These are phyloP conservation scores for Crax fasciolata DNA, from an alignment of 2,797 vertebrate species.

Conservation along the genomic window DNA sequence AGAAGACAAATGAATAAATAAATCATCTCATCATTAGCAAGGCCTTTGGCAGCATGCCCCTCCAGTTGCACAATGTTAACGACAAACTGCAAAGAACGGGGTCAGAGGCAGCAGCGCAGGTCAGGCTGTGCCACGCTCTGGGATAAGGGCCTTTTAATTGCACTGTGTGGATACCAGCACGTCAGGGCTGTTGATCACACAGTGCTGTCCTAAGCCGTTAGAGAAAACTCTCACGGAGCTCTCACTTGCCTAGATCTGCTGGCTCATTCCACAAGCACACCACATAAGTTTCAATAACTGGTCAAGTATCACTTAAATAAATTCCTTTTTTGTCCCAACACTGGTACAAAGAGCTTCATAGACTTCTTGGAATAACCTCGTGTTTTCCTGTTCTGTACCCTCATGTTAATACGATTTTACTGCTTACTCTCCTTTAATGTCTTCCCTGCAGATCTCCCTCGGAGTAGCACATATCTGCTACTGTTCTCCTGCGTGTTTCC, in stretches of 20 bases:
- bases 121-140: neutral
- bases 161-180: rapidly evolving
- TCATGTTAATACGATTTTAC: neutral
- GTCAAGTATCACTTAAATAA: neutral
- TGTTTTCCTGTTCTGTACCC: neutral
- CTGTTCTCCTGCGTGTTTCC: neutral
- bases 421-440: neutral
- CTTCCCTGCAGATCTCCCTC: neutral
- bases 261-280: neutral
- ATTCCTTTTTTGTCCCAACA: neutral
- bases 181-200: neutral
- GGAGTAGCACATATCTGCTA: rapidly evolving
- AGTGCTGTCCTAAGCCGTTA: neutral
- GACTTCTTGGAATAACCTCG: neutral
- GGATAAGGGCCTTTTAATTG: neutral
- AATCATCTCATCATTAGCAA: neutral
- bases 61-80: neutral
- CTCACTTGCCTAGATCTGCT: neutral
- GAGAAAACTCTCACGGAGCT: neutral
- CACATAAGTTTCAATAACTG: neutral
- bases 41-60: neutral
- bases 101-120: neutral
- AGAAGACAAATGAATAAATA: neutral
- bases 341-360: neutral
- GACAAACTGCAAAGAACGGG: neutral